Conservation (phyloP, 2,113 vertebrate species). For the Onychostoma macrolepis region DNA sequence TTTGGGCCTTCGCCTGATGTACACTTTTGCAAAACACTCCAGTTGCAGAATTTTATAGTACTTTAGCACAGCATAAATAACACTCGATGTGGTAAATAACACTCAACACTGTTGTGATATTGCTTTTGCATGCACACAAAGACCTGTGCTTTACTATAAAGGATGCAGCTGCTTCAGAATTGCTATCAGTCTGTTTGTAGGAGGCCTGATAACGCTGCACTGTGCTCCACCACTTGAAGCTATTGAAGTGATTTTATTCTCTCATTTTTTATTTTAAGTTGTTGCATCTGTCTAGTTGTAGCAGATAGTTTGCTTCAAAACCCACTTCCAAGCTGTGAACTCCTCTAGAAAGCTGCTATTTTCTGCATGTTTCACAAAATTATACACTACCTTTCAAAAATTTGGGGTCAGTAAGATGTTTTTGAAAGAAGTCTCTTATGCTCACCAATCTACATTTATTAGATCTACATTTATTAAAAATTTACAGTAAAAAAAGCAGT, state of each 20-base stretch:
- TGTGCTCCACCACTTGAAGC: neutral
- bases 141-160: constrained; percentile 4
- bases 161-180: constrained; percentile 15
- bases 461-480: neutral
- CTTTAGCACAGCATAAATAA: constrained; percentile 23
- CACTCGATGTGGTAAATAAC: neutral
- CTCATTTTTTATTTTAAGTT: neutral
- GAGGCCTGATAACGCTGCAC: neutral
- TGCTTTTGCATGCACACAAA: neutral
- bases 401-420: neutral
- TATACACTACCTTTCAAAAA: neutral
- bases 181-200: constrained; percentile 9
- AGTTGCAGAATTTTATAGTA: neutral
- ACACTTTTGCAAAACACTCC: constrained; percentile 10
- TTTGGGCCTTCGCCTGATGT: neutral
- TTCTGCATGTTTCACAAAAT: neutral
- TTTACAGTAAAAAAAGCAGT: neutral
- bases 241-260: constrained; percentile 10
- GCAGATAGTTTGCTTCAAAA: neutral
- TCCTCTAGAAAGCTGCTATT: neutral
- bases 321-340: neutral
- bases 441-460: neutral
- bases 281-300: neutral
- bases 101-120: neutral
- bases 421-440: neutral